Evolutionary conservation across 2,888 invertebrate species (phyloP).

Genomic region (Pardosa pseudoannulata): DNA sequence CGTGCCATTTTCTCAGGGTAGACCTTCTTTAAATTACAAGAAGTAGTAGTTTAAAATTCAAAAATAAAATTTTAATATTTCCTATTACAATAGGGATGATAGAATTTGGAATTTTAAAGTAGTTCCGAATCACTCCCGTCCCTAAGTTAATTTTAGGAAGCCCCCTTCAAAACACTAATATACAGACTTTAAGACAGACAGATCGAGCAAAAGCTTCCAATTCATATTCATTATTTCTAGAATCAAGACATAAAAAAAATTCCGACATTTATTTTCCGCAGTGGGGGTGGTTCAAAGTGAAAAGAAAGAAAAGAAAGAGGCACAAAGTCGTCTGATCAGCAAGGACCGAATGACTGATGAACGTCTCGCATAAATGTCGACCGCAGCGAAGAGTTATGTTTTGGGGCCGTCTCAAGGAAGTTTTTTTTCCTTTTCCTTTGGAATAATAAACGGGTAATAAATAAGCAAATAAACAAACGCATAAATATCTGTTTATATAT

Average conservation of each 20-base stretch:
- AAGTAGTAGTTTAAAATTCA: no score
- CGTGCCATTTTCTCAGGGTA: no score
- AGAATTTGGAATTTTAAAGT: no score
- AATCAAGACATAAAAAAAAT: neutral
- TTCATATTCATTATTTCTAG: neutral
- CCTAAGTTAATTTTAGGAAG: neutral
- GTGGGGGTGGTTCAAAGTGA: neutral
- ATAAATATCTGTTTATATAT: conserved; percentile 42
- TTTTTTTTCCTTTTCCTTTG: conserved; percentile 21
- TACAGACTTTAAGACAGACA: neutral
- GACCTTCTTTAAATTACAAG: no score
- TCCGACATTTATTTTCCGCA: neutral
- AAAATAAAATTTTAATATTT: no score
- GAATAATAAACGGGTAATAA: conserved; percentile 33
- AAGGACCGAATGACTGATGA: conserved; percentile 17
- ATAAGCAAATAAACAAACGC: conserved; percentile 32
- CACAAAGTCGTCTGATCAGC: conserved; percentile 3
- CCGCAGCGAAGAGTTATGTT: conserved; percentile 25
- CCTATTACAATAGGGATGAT: no score
- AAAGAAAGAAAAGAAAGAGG: neutral
- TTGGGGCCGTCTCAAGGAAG: conserved; percentile 1
- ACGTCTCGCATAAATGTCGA: conserved; percentile 24
- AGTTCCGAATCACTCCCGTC: no score
- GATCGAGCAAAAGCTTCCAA: neutral
- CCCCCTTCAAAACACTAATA: neutral